Base-by-base conservation (phyloP, 1,140 invertebrate species). In the Dinothrombium tinctorium region DNA sequence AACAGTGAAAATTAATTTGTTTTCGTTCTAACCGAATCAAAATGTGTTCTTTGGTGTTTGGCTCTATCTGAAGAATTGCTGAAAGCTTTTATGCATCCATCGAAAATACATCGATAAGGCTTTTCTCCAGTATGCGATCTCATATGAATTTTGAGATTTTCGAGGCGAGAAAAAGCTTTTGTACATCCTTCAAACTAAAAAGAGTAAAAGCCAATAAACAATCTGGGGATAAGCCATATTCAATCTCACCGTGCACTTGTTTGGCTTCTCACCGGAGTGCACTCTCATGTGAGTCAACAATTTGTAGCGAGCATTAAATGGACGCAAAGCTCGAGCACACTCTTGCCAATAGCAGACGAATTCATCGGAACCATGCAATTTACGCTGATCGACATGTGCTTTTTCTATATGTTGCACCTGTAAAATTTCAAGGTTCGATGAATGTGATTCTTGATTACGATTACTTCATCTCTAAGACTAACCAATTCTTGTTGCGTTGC, bases 261-360 rank as follows among this genome's bases (percentile, higher is more conserved):
- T 86, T 3, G 92, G 92, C 60, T 98, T 98, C 65, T 98, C 90
- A 9, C 92, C 90, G 0, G 92, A 98, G 58, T 98, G 92, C 38
- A 87, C 63, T 42, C 92, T 65, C 83, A 99, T 94, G 54, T 99
- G 92, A 2, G 96, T 89, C 0, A 95, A 86, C 40, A 98, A 63
- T 92, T 98, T 99, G 58, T 99, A 99, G 52, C 94, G 87, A 0
- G 92, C 90, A 60, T 95, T 94, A 56, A 98, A 98, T 1, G 90
- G 89, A 60, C 94, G 95, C 65, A 90, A 83, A 37, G 86, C 76
- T 17, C 90, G 64, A 5, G 79, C 81, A 55, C 90, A 96, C 17
- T 87, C 77, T 45, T 78, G 73, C 90, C 90, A 95, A 25, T 80
- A 74, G 54, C 89, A 96, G 2, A 94, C 73, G 59, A 94, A 96